Evolutionary conservation across 2,888 invertebrate genomes (phyloP).

Genomic region (Osmoderma eremita): DNA sequence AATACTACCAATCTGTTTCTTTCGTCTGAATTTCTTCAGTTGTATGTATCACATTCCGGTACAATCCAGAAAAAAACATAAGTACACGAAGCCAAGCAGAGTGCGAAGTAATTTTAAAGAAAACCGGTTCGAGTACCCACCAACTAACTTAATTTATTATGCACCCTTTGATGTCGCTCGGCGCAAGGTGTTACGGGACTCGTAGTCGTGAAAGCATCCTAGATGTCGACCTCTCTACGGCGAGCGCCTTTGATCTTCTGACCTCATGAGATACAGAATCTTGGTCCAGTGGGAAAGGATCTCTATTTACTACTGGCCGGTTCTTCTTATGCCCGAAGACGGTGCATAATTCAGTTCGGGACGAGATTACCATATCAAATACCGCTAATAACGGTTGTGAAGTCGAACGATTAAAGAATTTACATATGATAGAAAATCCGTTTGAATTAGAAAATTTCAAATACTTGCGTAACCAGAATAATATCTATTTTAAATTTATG

Average conservation of each 20-base stretch:
- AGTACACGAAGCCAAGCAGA: background rate
- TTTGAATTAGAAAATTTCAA: too few relatives aligned
- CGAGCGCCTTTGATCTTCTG: conserved; percentile 41
- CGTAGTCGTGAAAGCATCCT: conserved; percentile 35
- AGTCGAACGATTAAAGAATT: conserved; percentile 10
- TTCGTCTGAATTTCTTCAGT: too few relatives aligned
- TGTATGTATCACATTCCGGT: too few relatives aligned
- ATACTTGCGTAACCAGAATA: too few relatives aligned
- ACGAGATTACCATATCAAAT: conserved; percentile 41
- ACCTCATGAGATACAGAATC: conserved; percentile 45
- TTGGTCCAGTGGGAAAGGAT: conserved; percentile 47
- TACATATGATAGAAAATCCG: background rate
- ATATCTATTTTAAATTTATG: too few relatives aligned
- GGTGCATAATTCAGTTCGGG: background rate
- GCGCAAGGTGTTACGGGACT: conserved; percentile 41
- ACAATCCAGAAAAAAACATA: too few relatives aligned
- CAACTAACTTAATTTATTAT: conserved; percentile 44
- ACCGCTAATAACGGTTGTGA: conserved; percentile 16
- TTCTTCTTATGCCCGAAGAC: conserved; percentile 22
- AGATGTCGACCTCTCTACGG: conserved; percentile 31
- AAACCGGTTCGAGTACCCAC: conserved; percentile 28
- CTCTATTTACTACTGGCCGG: conserved; percentile 43
- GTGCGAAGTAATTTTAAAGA: conserved; percentile 31
- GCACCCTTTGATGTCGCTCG: conserved; percentile 41
- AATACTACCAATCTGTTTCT: too few relatives aligned